A percentile compares a stretch with the other conserved stretches of the same genome.
Evolutionary conservation across 2,113 vertebrate genomes (phyloP).

Genomic region (Coregonus clupeaformis): DNA sequence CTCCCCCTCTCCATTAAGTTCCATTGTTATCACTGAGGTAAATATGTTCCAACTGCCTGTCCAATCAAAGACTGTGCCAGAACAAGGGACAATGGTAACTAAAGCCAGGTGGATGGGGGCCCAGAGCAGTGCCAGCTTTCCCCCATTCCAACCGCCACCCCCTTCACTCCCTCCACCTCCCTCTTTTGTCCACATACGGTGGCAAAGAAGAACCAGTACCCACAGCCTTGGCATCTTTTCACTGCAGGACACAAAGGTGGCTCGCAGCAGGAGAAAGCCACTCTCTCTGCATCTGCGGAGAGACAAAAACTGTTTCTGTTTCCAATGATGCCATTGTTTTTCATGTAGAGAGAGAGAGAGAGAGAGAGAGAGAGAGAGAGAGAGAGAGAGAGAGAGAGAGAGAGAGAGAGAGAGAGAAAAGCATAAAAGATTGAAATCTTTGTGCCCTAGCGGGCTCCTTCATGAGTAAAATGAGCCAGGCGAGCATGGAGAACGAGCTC

Average conservation of each 20-base stretch:
- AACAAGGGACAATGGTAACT: conserved; percentile 27
- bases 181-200: conserved; percentile 53
- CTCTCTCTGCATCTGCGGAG: conserved; percentile 43
- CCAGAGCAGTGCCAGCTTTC: conserved; percentile 46
- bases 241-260: conserved; percentile 48
- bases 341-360: neutral
- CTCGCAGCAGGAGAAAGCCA: conserved; percentile 44
- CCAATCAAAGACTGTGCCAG: conserved; percentile 55
- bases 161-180: conserved; percentile 48
- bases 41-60: conserved; percentile 41
- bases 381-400: neutral
- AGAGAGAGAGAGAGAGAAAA: no score
- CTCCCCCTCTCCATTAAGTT: conserved; percentile 38
- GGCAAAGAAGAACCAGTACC: conserved; percentile 45
- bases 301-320: neutral
- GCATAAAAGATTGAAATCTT: neutral
- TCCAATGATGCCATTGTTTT: neutral
- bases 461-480: neutral
- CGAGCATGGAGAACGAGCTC: conserved; percentile 22
- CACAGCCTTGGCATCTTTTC: conserved; percentile 49
- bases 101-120: conserved; percentile 53
- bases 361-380: neutral
- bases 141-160: conserved; percentile 45
- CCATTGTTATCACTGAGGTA: conserved; percentile 63
- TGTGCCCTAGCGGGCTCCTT: neutral